Conservation (phyloP, 2,888 invertebrate species). For the Troglohyphantes excavatus region DNA sequence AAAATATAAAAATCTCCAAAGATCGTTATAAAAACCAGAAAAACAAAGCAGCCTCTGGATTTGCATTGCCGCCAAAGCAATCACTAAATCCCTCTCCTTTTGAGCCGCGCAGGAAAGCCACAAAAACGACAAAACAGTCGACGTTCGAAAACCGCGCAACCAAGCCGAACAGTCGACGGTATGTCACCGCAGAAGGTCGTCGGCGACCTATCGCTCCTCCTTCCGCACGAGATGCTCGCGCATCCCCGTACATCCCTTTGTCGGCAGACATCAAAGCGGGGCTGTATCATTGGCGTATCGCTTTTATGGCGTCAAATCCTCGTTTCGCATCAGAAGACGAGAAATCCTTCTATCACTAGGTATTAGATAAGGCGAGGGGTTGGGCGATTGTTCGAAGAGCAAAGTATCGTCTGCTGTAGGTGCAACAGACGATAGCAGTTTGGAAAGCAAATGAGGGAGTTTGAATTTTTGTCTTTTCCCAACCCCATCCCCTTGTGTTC, state of each 20-base stretch:
- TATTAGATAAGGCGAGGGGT: slow-evolving; percentile 55
- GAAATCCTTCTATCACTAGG: slow-evolving; percentile 71
- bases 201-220: slow-evolving; percentile 19
- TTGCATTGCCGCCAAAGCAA: background rate
- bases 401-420: slow-evolving; percentile 12
- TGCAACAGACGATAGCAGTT: background rate
- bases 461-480: slow-evolving; percentile 37
- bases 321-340: slow-evolving; percentile 55
- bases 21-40: background rate
- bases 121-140: too few relatives aligned
- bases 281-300: slow-evolving; percentile 58
- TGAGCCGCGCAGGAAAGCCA: background rate
- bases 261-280: slow-evolving; percentile 71
- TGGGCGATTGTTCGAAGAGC: slow-evolving; percentile 36
- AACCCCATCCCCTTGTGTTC: background rate
- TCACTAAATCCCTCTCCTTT: background rate
- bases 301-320: slow-evolving; percentile 75
- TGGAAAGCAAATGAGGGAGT: slow-evolving; percentile 33
- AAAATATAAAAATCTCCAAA: background rate
- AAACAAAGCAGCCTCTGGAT: slow-evolving; percentile 9
- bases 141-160: slow-evolving; percentile 12
- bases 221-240: background rate
- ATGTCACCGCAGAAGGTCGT: background rate
- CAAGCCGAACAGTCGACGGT: slow-evolving; percentile 26
- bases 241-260: background rate